Evolutionary conservation across 1,140 invertebrate species (phyloP).

Genomic region (Dryas iulia): DNA sequence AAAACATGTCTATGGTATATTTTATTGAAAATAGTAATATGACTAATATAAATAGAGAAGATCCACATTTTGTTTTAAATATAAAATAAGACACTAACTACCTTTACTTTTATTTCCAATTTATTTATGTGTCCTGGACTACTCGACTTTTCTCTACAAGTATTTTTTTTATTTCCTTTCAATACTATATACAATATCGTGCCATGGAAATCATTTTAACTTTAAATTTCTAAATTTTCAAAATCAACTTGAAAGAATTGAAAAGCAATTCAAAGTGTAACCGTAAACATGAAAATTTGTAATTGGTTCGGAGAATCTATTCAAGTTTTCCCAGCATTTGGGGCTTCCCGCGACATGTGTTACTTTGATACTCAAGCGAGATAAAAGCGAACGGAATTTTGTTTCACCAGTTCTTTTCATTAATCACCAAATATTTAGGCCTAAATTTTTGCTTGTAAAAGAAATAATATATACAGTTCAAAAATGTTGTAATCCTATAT

Average conservation of each 20-base stretch:
- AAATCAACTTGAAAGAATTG: neutral
- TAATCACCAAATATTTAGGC: neutral
- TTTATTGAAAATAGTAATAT: no score
- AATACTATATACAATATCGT: no score
- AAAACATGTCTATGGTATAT: no score
- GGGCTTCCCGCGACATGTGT: neutral
- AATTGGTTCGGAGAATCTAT: slow-evolving; percentile 13
- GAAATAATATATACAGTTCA: no score
- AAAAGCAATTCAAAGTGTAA: neutral
- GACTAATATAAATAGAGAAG: no score
- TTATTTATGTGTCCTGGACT: no score
- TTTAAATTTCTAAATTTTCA: neutral
- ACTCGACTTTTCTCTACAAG: no score
- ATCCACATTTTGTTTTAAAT: no score
- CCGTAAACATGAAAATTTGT: neutral
- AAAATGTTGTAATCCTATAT: no score
- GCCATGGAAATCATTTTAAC: neutral
- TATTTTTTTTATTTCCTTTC: no score
- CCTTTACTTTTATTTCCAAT: no score
- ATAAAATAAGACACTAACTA: no score
- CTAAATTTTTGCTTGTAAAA: neutral
- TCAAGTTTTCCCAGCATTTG: neutral
- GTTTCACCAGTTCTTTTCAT: neutral
- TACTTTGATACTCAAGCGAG: neutral
- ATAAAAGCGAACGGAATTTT: slow-evolving; percentile 4